Percentiles rank a stretch among this genome's conserved stretches.
phyloP scores from a whole-genome alignment of 2,888 invertebrate species.

The Ptilodon capucinus region DNA sequence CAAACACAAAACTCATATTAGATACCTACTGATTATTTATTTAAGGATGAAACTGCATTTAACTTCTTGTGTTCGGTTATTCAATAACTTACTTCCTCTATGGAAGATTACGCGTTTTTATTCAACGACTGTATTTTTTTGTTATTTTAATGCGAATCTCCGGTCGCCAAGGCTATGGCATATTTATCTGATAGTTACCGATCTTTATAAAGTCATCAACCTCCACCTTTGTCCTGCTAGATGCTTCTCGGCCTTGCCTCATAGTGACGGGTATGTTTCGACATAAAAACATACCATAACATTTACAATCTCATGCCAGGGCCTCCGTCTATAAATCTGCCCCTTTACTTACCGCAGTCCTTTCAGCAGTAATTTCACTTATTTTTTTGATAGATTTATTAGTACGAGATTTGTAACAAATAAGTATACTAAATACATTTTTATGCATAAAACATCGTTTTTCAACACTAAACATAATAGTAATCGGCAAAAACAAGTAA shows the following conservation, averaged over 20 bases:
- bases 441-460: too few relatives aligned
- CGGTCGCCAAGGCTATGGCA: slow-evolving; percentile 14
- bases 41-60: slow-evolving; percentile 1
- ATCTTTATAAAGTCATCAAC: slow-evolving; percentile 18
- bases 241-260: neutral
- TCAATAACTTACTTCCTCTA: slow-evolving; percentile 8
- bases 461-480: too few relatives aligned
- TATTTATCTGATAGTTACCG: slow-evolving; percentile 14
- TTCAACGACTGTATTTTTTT: neutral
- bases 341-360: too few relatives aligned
- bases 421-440: too few relatives aligned
- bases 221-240: slow-evolving; percentile 19
- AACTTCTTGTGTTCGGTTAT: slow-evolving; percentile 3
- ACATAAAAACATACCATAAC: neutral
- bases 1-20: neutral
- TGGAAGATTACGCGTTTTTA: neutral
- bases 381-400: too few relatives aligned
- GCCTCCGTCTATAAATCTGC: neutral
- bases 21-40: neutral
- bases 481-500: too few relatives aligned
- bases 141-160: neutral
- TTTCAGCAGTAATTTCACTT: too few relatives aligned
- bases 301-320: neutral
- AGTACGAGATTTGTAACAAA: too few relatives aligned
- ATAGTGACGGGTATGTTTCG: neutral